Percentiles rank a stretch among this genome's conserved stretches.
Evolutionary conservation across 2,797 vertebrate species (phyloP).

Genomic region (Phoeniculus purpureus): DNA sequence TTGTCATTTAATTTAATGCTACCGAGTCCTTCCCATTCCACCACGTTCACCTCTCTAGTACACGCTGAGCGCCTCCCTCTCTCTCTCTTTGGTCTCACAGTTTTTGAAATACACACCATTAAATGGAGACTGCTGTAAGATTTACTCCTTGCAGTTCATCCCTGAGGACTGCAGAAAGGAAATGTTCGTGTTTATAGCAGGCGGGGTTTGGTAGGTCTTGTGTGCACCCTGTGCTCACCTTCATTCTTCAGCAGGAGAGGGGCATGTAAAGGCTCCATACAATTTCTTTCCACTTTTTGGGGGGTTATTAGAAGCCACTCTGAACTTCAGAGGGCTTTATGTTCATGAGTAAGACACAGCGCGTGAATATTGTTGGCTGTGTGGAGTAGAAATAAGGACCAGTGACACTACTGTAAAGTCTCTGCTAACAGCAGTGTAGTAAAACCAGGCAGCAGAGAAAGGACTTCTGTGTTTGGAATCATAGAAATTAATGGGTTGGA

Average conservation of each 20-base stretch:
- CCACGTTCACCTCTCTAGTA: neutral
- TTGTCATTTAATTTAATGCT: constrained; percentile 21
- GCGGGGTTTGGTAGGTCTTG: neutral
- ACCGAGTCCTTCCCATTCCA: constrained; percentile 1
- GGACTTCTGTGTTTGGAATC: neutral
- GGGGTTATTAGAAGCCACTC: neutral
- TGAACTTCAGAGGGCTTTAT: constrained; percentile 42
- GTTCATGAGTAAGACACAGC: constrained; percentile 11
- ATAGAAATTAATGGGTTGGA: neutral
- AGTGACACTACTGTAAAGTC: constrained; percentile 32
- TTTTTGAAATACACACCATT: constrained; percentile 57
- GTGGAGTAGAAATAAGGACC: constrained; percentile 4
- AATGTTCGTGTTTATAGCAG: constrained; percentile 51
- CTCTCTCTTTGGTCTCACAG: neutral
- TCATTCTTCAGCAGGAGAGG: neutral
- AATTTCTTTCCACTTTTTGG: neutral
- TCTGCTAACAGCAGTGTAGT: constrained; percentile 33
- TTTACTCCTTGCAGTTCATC: constrained; percentile 53
- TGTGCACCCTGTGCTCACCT: neutral
- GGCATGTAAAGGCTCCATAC: neutral
- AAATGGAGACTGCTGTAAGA: constrained; percentile 23
- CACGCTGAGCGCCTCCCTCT: neutral
- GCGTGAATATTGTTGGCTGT: constrained; percentile 39
- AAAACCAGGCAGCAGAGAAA: constrained; percentile 52
- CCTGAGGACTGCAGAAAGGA: constrained; percentile 29